These are phyloP conservation scores for Palaemon carinicauda DNA, from an alignment of 1,140 invertebrate species.

Conservation along the genomic window DNA sequence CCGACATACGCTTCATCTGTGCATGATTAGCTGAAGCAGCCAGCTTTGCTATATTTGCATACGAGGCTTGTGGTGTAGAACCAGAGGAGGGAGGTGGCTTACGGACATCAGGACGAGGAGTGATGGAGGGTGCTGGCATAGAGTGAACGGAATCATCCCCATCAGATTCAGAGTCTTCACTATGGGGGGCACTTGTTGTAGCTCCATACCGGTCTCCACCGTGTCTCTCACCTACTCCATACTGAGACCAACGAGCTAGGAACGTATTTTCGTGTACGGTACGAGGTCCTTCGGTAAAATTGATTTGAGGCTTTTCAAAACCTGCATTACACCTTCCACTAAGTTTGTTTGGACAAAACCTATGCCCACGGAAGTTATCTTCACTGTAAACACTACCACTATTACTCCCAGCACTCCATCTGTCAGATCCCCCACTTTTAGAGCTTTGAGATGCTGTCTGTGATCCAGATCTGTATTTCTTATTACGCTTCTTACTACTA, in stretches of 20 bases:
- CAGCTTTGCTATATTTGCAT: conserved; percentile 59
- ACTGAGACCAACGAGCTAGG: conserved; percentile 49
- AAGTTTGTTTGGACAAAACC: conserved; percentile 16
- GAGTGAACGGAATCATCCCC: conserved; percentile 59
- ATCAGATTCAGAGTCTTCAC: conserved; percentile 58
- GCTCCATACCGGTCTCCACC: conserved; percentile 16
- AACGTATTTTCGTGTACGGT: conserved; percentile 52
- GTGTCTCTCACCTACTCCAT: conserved; percentile 42
- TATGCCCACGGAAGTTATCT: neutral
- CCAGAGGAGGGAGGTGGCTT: conserved; percentile 58
- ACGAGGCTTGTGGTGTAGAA: conserved; percentile 56
- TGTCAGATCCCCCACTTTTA: neutral
- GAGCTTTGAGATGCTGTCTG: neutral
- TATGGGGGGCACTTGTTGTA: conserved; percentile 57
- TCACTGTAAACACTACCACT: conserved; percentile 21
- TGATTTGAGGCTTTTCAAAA: conserved; percentile 48
- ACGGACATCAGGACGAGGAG: conserved; percentile 55
- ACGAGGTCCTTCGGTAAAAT: conserved; percentile 54
- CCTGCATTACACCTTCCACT: neutral
- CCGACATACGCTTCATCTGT: conserved; percentile 50
- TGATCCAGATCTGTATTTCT: conserved; percentile 21
- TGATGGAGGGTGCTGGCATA: conserved; percentile 57
- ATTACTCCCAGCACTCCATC: conserved; percentile 22
- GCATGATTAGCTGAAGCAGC: conserved; percentile 53
- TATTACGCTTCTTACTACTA: conserved; percentile 49